These are phyloP conservation scores for Parazoanthus atlanticus DNA, from an alignment of 92 coral and sea anemone species.

Conservation along the genomic window DNA sequence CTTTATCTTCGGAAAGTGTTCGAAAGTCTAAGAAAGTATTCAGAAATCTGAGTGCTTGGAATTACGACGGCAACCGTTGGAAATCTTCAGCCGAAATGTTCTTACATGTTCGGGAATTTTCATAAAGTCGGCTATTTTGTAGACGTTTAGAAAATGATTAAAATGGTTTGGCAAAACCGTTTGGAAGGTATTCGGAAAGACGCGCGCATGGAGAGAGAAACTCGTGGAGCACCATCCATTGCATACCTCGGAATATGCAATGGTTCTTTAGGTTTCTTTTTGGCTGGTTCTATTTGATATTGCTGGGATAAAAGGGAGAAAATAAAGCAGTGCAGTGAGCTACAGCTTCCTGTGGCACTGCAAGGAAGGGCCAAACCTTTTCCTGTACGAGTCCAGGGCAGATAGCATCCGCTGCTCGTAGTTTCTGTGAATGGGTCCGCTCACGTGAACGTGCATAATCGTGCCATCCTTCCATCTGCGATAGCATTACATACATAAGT, in stretches of 20 bases:
- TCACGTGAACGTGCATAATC: conserved; percentile 93
- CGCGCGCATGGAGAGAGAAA: not conserved
- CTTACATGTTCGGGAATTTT: not conserved
- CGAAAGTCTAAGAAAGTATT: too few species aligned
- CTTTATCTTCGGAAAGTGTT: not conserved
- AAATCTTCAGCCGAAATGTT: not conserved
- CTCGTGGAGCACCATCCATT: too few species aligned
- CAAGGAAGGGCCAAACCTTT: conserved; percentile 64
- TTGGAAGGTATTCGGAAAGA: not conserved
- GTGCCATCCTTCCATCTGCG: conserved; percentile 94
- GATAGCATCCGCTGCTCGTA: conserved; percentile 89
- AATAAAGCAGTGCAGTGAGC: too few species aligned
- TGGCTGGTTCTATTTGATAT: too few species aligned
- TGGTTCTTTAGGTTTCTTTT: not conserved
- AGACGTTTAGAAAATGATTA: not conserved
- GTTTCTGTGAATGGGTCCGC: conserved; percentile 96
- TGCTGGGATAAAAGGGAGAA: too few species aligned
- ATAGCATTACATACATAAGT: not conserved
- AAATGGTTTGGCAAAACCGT: not conserved
- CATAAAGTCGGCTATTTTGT: not conserved
- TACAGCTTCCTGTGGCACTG: too few species aligned
- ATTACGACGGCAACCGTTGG: not conserved
- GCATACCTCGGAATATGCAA: not conserved
- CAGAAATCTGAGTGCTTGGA: too few species aligned
- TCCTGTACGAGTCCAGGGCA: conserved; percentile 86